Conservation (phyloP, 2,888 invertebrate species). For the Nysson spinosus region DNA sequence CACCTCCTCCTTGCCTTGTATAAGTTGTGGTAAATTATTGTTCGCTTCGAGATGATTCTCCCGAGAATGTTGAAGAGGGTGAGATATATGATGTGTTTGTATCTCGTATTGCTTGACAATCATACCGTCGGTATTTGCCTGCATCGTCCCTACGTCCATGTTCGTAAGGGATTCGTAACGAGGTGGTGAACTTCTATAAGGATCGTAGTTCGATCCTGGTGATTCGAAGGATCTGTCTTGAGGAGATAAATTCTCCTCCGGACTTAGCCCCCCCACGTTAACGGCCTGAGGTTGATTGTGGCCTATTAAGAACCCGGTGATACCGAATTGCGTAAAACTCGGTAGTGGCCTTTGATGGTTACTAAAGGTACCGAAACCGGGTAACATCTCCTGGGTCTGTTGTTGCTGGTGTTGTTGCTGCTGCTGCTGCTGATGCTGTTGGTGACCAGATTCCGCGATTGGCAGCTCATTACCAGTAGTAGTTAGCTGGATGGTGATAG, state of each 20-base stretch:
- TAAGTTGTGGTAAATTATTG: constrained; percentile 63
- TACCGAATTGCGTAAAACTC: constrained; percentile 83
- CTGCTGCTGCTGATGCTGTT: constrained; percentile 79
- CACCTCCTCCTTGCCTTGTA: constrained; percentile 62
- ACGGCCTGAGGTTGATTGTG: constrained; percentile 80
- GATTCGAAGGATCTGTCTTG: constrained; percentile 77
- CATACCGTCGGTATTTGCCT: constrained; percentile 55
- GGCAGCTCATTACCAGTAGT: constrained; percentile 87
- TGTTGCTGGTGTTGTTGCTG: constrained; percentile 78
- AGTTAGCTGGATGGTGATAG: constrained; percentile 82
- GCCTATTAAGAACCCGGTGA: constrained; percentile 80
- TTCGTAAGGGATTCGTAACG: constrained; percentile 62
- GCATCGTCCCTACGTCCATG: constrained; percentile 43
- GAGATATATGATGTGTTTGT: constrained; percentile 31
- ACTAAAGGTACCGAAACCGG: constrained; percentile 71
- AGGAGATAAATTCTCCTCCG: constrained; percentile 79
- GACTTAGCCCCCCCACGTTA: constrained; percentile 89
- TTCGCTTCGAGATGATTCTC: constrained; percentile 63
- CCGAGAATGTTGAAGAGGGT: constrained; percentile 28
- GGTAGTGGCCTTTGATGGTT: constrained; percentile 80
- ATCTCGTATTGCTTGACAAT: constrained; percentile 59
- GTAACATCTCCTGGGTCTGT: constrained; percentile 72
- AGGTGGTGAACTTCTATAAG: constrained; percentile 61
- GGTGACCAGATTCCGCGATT: constrained; percentile 66
- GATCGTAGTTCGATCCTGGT: constrained; percentile 58